These are phyloP conservation scores for Orchesellides sinensis DNA, from an alignment of 2,888 invertebrate species.

Conservation along the genomic window DNA sequence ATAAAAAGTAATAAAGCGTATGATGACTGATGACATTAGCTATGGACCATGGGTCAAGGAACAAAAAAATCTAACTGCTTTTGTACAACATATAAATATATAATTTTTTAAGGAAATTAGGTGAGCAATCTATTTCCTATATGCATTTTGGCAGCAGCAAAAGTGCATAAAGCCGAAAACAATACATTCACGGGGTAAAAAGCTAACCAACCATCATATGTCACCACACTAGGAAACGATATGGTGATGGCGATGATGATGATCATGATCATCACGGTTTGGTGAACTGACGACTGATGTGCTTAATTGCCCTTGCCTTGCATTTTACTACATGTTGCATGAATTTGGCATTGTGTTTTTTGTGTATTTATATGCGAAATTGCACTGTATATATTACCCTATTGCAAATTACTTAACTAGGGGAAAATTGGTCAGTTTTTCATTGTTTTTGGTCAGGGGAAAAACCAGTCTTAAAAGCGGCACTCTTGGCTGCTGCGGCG, in stretches of 20 bases:
- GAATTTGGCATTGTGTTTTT: neutral
- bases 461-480: constrained; percentile 83
- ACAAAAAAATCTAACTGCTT: constrained; percentile 9
- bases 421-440: neutral
- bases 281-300: constrained; percentile 64
- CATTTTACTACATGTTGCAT: neutral
- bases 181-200: no score
- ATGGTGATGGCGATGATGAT: neutral
- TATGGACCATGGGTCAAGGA: constrained; percentile 28
- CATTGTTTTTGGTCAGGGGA: constrained; percentile 17
- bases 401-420: neutral
- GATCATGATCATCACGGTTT: constrained; percentile 61
- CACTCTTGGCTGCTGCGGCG: constrained; percentile 50
- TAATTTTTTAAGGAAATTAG: constrained; percentile 46
- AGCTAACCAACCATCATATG: constrained; percentile 57
- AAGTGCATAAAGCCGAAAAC: no score
- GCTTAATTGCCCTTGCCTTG: constrained; percentile 61
- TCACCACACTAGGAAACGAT: no score
- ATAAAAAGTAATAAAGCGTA: constrained; percentile 49
- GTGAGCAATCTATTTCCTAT: neutral
- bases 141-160: neutral
- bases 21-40: constrained; percentile 27
- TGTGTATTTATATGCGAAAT: constrained; percentile 18
- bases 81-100: neutral
- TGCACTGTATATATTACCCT: constrained; percentile 2